Evolutionary conservation across 2,113 vertebrate genomes (phyloP).

Genomic region (Gobio gobio): DNA sequence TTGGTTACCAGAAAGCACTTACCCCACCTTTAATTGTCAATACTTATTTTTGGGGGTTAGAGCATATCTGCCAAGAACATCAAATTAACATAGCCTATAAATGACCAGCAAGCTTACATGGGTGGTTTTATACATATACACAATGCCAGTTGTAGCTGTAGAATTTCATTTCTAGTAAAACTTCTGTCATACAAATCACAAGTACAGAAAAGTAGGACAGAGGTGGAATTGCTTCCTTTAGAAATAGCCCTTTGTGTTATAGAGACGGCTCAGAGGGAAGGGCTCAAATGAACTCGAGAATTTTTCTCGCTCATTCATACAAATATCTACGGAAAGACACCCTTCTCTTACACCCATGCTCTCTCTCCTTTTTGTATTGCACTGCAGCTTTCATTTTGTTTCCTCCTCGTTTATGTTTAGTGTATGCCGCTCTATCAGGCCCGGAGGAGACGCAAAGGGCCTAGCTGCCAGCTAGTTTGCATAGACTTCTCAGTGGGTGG

Average conservation of each 20-base stretch:
- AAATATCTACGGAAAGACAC: background rate
- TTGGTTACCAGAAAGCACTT: no score
- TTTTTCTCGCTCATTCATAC: slow-evolving; percentile 3
- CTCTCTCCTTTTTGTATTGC: slow-evolving; percentile 1
- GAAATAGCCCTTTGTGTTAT: slow-evolving; percentile 64
- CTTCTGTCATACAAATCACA: slow-evolving; percentile 74
- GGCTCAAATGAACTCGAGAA: slow-evolving; percentile 66
- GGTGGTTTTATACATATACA: background rate
- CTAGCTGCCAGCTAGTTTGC: slow-evolving; percentile 30
- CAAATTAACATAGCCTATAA: background rate
- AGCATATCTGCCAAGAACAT: background rate
- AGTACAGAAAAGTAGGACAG: slow-evolving; percentile 71
- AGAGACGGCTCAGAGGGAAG: slow-evolving; percentile 68
- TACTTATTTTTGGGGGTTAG: background rate
- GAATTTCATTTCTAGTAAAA: background rate
- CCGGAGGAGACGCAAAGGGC: slow-evolving; percentile 7
- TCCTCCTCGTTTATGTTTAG: slow-evolving; percentile 26
- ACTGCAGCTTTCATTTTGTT: slow-evolving; percentile 37
- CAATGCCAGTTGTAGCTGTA: background rate
- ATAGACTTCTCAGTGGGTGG: slow-evolving; percentile 59
- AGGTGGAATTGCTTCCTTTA: slow-evolving; percentile 67
- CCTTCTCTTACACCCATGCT: background rate
- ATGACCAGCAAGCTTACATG: background rate
- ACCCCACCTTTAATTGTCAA: no score
- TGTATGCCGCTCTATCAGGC: slow-evolving; percentile 45